phyloP scores from a whole-genome alignment of 1,140 invertebrate genomes.

The Drosophila suzukii region DNA sequence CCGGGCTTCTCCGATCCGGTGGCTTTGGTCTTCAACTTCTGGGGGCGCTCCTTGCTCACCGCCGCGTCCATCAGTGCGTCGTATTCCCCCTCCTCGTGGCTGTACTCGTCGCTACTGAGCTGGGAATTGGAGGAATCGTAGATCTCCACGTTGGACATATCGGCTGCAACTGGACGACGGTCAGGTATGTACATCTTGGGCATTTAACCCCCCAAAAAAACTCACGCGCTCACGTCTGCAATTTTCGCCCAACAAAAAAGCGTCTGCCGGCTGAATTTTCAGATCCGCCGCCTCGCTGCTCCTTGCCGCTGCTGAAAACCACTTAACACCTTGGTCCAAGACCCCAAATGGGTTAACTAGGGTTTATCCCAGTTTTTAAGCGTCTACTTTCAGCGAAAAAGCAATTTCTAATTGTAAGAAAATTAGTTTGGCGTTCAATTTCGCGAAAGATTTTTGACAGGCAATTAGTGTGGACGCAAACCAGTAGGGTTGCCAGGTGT shows the following conservation, averaged over 20 bases:
- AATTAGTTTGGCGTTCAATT: conserved; percentile 21
- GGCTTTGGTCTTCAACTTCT: conserved; percentile 28
- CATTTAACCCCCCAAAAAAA: conserved; percentile 27
- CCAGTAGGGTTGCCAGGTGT: background rate
- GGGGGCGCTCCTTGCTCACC: conserved; percentile 47
- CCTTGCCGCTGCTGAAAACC: background rate
- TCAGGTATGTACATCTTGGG: conserved; percentile 27
- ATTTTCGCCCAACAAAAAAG: conserved; percentile 37
- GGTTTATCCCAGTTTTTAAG: background rate
- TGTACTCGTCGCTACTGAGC: conserved; percentile 70
- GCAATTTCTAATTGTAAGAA: conserved; percentile 4
- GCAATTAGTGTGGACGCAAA: conserved; percentile 1
- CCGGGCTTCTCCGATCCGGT: background rate
- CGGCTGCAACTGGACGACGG: conserved; percentile 19
- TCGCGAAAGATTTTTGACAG: conserved; percentile 6
- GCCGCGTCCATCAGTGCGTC: conserved; percentile 67
- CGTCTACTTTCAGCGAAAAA: conserved; percentile 6
- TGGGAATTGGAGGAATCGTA: conserved; percentile 67
- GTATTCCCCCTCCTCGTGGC: conserved; percentile 62
- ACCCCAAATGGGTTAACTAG: background rate
- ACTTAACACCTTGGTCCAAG: background rate
- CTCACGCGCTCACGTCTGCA: conserved; percentile 54
- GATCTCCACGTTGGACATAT: conserved; percentile 67
- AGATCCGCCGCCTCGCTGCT: too few species aligned
- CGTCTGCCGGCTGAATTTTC: conserved; percentile 54